Conservation (phyloP, 2,797 vertebrate species). For the Rhinoraja longicauda region DNA sequence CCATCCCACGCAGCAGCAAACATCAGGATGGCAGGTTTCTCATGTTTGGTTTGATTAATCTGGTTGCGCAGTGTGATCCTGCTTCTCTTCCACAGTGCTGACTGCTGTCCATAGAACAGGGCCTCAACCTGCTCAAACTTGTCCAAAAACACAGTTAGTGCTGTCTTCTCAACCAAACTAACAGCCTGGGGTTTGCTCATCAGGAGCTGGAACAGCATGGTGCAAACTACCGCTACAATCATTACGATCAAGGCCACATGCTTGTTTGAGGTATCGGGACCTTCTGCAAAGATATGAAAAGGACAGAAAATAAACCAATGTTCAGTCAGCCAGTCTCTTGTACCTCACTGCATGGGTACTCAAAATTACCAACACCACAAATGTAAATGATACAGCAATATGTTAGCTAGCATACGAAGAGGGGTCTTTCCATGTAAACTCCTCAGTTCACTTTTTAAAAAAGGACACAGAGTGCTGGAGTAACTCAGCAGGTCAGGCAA, state of each 20-base stretch:
- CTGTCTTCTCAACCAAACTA: slow-evolving; percentile 42
- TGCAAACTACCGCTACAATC: not conserved
- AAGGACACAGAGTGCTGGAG: too few relatives aligned
- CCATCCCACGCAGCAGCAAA: slow-evolving; percentile 64
- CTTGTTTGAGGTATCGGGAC: not conserved
- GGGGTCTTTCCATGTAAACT: too few relatives aligned
- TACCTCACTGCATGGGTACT: not conserved
- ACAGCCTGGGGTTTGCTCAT: slow-evolving; percentile 46
- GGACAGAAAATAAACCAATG: not conserved
- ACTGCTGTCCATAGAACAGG: slow-evolving; percentile 67
- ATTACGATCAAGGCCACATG: not conserved
- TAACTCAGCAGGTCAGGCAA: too few relatives aligned
- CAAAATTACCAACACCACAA: not conserved
- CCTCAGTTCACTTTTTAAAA: too few relatives aligned
- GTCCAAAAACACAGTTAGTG: slow-evolving; percentile 55
- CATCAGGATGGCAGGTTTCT: slow-evolving; percentile 76
- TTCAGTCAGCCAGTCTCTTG: not conserved
- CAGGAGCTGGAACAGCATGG: slow-evolving; percentile 34
- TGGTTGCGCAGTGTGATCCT: slow-evolving; percentile 72
- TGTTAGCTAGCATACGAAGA: not conserved
- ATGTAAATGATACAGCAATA: not conserved
- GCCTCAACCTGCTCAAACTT: slow-evolving; percentile 58
- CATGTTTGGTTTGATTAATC: slow-evolving; percentile 60
- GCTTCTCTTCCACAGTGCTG: slow-evolving; percentile 68
- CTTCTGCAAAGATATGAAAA: not conserved